These are phyloP conservation scores for Pteropus alecto DNA, from an alignment of 2,113 vertebrate genomes.

Conservation along the genomic window DNA sequence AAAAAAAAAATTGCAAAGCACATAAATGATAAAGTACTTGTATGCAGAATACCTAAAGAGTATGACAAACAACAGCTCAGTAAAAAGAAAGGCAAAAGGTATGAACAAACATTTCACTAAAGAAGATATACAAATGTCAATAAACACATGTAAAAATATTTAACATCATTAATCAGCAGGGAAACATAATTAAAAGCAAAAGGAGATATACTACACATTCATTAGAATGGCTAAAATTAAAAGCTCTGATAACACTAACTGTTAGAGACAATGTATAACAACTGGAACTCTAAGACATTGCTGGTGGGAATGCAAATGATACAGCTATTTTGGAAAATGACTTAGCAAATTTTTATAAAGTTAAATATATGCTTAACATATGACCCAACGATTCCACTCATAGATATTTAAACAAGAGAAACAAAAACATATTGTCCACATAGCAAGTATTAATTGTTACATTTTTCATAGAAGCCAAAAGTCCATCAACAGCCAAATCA, in stretches of 20 bases:
- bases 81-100: background rate
- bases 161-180: background rate
- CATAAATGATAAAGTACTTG: background rate
- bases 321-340: background rate
- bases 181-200: background rate
- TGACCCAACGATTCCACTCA: background rate
- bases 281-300: background rate
- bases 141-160: background rate
- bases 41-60: background rate
- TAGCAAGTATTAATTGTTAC: background rate
- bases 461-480: background rate
- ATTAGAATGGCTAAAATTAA: background rate
- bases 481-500: background rate
- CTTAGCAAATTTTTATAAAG: background rate
- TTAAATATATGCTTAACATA: background rate
- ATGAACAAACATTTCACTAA: background rate
- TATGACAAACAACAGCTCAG: background rate
- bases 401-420: background rate
- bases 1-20: background rate
- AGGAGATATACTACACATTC: background rate
- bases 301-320: background rate
- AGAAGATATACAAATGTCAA: background rate
- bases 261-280: background rate
- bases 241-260: background rate
- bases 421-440: background rate